Evolutionary conservation across 2,113 vertebrate species (phyloP).

Genomic region (Gambusia affinis): DNA sequence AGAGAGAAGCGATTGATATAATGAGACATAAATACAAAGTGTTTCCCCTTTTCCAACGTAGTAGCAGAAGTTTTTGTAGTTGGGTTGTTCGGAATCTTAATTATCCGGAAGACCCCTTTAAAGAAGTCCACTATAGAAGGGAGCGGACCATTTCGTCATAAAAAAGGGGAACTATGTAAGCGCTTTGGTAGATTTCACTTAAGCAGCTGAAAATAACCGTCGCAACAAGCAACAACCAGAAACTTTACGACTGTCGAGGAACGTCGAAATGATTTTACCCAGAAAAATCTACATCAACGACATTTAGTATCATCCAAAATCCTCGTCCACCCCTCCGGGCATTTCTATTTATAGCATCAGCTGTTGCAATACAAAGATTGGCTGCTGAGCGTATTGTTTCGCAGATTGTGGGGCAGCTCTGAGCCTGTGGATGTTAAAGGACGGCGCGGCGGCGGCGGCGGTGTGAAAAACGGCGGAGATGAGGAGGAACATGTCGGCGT

Average conservation of each 20-base stretch:
- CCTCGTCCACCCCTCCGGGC: slow-evolving; percentile 42
- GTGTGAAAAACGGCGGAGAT: slow-evolving; percentile 34
- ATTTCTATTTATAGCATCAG: slow-evolving; percentile 82
- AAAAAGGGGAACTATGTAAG: slow-evolving; percentile 35
- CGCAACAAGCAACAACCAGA: not conserved
- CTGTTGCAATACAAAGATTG: slow-evolving; percentile 82
- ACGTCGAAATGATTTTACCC: rapidly evolving
- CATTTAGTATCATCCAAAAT: not conserved
- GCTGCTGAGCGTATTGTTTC: slow-evolving; percentile 69
- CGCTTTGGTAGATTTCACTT: not conserved
- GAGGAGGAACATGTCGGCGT: slow-evolving; percentile 52
- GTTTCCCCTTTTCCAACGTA: not conserved
- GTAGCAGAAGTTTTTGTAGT: not conserved
- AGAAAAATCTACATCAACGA: not conserved
- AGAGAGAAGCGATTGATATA: too few relatives aligned
- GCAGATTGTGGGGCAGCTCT: slow-evolving; percentile 65
- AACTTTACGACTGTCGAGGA: rapidly evolving
- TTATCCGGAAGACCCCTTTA: slow-evolving; percentile 68
- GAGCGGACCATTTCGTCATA: slow-evolving; percentile 70
- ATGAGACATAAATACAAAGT: too few relatives aligned
- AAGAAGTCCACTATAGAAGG: slow-evolving; percentile 41
- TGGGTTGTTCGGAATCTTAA: not conserved
- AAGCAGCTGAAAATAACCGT: not conserved
- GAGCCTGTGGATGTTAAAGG: slow-evolving; percentile 33
- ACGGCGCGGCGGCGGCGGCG: slow-evolving; percentile 44